Percentiles rank a stretch among this genome's conserved stretches.
phyloP scores from a whole-genome alignment of 2,797 vertebrate species.

The Poeciliopsis turneri region DNA sequence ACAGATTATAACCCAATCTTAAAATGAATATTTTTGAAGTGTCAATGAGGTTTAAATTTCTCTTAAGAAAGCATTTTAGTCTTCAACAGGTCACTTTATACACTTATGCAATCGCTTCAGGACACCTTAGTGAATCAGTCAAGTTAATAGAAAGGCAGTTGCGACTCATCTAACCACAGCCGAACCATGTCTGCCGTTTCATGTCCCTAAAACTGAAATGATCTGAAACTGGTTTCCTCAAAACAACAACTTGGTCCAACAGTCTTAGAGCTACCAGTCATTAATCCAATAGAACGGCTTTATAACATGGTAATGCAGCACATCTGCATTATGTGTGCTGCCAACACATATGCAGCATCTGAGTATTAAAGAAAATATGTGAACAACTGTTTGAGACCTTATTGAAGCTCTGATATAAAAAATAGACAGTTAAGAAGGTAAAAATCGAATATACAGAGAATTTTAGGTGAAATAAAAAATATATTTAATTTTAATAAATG shows the following conservation, averaged over 20 bases:
- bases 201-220: not conserved
- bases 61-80: not conserved
- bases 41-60: not conserved
- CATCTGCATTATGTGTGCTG: not conserved
- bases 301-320: not conserved
- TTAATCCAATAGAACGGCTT: not conserved
- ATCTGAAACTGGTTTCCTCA: not conserved
- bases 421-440: not conserved
- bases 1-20: not conserved
- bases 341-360: not conserved
- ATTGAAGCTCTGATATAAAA: not conserved
- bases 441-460: not conserved
- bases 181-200: not conserved
- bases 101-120: not conserved
- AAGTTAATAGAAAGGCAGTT: not conserved
- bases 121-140: not conserved
- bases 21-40: not conserved
- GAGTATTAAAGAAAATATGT: not conserved
- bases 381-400: not conserved
- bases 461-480: not conserved
- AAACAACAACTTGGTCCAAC: not conserved
- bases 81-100: not conserved
- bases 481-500: not conserved
- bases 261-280: not conserved
- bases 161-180: not conserved